Percentiles rank a stretch among this genome's conserved stretches.
phyloP scores from a whole-genome alignment of 2,797 vertebrate genomes.

The Hippocampus kuda region DNA sequence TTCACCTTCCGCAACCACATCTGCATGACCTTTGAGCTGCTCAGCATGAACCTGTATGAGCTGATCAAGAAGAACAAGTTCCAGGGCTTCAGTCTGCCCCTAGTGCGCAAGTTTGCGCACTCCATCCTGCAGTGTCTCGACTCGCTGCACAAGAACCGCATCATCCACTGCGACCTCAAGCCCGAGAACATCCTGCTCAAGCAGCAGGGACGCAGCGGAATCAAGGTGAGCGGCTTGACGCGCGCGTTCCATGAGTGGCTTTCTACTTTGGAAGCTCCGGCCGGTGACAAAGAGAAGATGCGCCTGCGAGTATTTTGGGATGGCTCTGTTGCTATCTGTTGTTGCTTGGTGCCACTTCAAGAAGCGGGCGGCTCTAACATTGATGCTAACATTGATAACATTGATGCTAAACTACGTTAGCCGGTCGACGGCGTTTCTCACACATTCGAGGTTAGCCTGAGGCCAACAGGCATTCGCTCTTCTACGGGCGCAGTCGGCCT shows the following conservation, averaged over 20 bases:
- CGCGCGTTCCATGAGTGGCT: background rate
- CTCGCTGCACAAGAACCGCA: slow-evolving; percentile 92
- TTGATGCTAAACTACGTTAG: too few species aligned
- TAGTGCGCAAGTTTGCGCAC: slow-evolving; percentile 98
- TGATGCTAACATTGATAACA: too few species aligned
- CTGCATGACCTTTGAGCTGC: slow-evolving; percentile 98
- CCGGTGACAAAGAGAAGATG: too few species aligned
- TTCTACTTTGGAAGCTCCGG: too few species aligned
- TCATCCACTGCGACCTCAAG: slow-evolving; percentile 99
- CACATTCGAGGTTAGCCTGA: too few species aligned
- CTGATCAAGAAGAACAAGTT: slow-evolving; percentile 99
- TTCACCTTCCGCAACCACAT: slow-evolving; percentile 99
- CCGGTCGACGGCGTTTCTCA: too few species aligned
- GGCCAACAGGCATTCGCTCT: too few species aligned
- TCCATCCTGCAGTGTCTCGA: slow-evolving; percentile 98
- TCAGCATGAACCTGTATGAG: slow-evolving; percentile 99
- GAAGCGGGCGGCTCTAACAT: too few species aligned
- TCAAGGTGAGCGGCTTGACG: slow-evolving; percentile 65
- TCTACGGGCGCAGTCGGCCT: too few species aligned
- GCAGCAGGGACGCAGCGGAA: slow-evolving; percentile 96
- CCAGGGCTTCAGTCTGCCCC: slow-evolving; percentile 96
- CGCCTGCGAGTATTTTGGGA: too few species aligned
- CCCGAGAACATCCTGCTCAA: slow-evolving; percentile 97
- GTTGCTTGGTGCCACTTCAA: too few species aligned
- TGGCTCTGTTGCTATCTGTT: too few species aligned